A percentile compares a stretch with the other conserved stretches of the same genome.
phyloP scores from a whole-genome alignment of 2,797 vertebrate genomes.

The Erethizon dorsatum region DNA sequence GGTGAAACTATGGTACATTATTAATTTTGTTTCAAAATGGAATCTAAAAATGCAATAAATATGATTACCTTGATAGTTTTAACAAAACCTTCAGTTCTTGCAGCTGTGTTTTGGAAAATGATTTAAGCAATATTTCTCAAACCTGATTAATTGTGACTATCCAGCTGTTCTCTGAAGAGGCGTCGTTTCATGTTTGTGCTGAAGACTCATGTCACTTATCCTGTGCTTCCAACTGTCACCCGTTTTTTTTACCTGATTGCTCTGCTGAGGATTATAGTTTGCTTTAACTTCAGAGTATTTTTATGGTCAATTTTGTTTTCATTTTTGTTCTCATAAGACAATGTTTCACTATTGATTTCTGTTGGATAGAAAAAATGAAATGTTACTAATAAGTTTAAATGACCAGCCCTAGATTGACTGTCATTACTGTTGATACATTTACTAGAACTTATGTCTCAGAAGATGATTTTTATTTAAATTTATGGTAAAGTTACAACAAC shows the following conservation, averaged over 20 bases:
- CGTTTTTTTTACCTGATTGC: slow-evolving; percentile 67
- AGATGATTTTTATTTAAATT: slow-evolving; percentile 67
- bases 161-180: slow-evolving; percentile 74
- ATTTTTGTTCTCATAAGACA: slow-evolving; percentile 73
- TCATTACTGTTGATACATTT: slow-evolving; percentile 74
- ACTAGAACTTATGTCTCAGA: slow-evolving; percentile 71
- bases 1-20: slow-evolving; percentile 85
- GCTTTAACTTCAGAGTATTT: slow-evolving; percentile 80
- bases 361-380: slow-evolving; percentile 75
- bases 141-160: slow-evolving; percentile 81
- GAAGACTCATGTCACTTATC: slow-evolving; percentile 75
- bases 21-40: slow-evolving; percentile 87
- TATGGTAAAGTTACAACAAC: slow-evolving; percentile 68
- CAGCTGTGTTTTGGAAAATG: slow-evolving; percentile 80
- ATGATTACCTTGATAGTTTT: slow-evolving; percentile 86
- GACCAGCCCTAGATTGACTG: slow-evolving; percentile 58
- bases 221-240: slow-evolving; percentile 79
- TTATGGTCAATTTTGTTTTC: slow-evolving; percentile 82
- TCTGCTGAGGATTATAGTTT: slow-evolving; percentile 75
- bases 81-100: slow-evolving; percentile 87
- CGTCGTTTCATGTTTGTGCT: slow-evolving; percentile 73
- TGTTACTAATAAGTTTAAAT: slow-evolving; percentile 77
- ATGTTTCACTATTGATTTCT: slow-evolving; percentile 76
- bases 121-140: slow-evolving; percentile 85
- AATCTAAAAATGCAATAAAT: slow-evolving; percentile 90